A percentile compares a stretch with the other conserved stretches of the same genome.
These are phyloP conservation scores for Sinhomidia bicolor DNA, from an alignment of 2,888 invertebrate genomes.

Conservation along the genomic window DNA sequence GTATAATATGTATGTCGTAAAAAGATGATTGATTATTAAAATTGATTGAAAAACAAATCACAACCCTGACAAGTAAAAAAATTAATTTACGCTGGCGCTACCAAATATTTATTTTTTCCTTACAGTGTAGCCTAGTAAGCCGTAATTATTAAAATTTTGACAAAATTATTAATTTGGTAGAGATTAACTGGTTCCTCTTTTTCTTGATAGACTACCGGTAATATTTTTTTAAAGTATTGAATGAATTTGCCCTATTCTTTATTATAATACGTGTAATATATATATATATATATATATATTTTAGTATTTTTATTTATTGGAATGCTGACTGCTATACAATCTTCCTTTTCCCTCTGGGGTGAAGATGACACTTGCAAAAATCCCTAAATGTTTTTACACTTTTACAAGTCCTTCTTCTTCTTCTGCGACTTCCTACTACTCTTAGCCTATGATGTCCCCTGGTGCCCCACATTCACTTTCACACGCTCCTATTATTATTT, in stretches of 20 bases:
- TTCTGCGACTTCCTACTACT: constrained; percentile 48
- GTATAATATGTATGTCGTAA: neutral
- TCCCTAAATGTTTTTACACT: constrained; percentile 50
- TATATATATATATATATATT: too few species aligned
- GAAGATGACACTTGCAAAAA: constrained; percentile 42
- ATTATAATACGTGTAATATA: too few species aligned
- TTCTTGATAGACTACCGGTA: too few species aligned
- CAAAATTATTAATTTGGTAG: too few species aligned
- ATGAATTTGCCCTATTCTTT: too few species aligned
- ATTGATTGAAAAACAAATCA: constrained; percentile 15
- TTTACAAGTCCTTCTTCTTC: constrained; percentile 48
- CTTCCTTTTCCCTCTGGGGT: constrained; percentile 43
- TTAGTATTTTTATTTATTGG: neutral
- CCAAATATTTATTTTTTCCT: too few species aligned
- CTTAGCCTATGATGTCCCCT: constrained; percentile 47
- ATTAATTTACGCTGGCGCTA: too few species aligned
- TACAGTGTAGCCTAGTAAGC: too few species aligned
- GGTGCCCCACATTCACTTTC: constrained; percentile 49
- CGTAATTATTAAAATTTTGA: too few species aligned
- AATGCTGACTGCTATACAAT: constrained; percentile 43
- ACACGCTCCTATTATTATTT: neutral
- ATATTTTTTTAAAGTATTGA: too few species aligned
- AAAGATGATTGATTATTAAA: neutral
- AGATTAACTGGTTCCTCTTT: too few species aligned
- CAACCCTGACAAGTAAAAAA: neutral